Percentiles rank a stretch among this genome's conserved stretches.
Conservation (phyloP, 2,113 vertebrate species). For the Gallinago jamesoni region DNA sequence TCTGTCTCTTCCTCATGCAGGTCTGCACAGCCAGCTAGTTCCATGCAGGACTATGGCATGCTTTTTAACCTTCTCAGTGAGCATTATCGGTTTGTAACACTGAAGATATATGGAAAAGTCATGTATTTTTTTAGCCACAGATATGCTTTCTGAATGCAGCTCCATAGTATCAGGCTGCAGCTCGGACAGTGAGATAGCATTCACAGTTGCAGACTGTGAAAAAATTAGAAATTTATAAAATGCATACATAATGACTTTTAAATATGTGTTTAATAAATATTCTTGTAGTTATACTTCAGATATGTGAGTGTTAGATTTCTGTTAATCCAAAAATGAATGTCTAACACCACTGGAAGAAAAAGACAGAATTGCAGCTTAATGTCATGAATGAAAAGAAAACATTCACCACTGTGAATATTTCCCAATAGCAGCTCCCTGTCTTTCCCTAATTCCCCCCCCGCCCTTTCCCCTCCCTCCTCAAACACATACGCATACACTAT, state of each 20-base stretch:
- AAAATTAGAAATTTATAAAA: neutral
- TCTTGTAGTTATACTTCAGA: neutral
- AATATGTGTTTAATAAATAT: neutral
- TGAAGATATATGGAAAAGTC: neutral
- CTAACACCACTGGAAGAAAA: neutral
- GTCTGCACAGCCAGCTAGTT: neutral
- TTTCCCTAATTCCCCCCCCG: slow-evolving; percentile 31
- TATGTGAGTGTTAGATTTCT: neutral
- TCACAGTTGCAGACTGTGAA: neutral
- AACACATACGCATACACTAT: slow-evolving; percentile 27
- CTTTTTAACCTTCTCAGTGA: neutral
- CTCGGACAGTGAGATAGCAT: neutral
- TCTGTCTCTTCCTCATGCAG: neutral
- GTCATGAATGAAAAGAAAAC: slow-evolving; percentile 23
- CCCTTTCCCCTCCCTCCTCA: slow-evolving; percentile 23
- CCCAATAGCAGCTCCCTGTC: slow-evolving; percentile 18
- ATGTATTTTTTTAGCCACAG: neutral
- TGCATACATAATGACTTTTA: neutral
- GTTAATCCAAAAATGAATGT: neutral
- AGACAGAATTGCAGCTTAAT: neutral
- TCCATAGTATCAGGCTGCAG: neutral
- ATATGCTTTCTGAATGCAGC: neutral
- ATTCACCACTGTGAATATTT: slow-evolving; percentile 32
- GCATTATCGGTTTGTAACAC: neutral
- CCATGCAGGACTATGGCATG: neutral